Base-by-base conservation (phyloP, 2,888 invertebrate species). In the Tenthredo mesomela region DNA sequence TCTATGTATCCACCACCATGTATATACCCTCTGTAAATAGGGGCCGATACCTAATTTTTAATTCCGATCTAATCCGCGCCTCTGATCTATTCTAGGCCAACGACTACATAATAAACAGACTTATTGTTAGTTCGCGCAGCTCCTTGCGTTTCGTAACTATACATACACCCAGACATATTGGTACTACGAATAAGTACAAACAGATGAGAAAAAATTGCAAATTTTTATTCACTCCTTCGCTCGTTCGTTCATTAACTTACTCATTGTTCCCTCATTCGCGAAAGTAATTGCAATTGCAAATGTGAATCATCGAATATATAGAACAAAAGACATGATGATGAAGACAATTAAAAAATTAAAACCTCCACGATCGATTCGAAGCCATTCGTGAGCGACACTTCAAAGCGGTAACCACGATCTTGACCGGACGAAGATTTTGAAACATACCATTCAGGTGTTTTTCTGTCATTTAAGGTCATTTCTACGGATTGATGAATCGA, bases 1-100 rank as follows among this genome's bases (percentile, higher is more conserved):
- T 25, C 25, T 25, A 25, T 21, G 10, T 25, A 70, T n/a, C 37
- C 18, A n/a, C 6, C 70, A 33, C 37, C 37, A n/a, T 70, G 70
- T 70, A 70, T 40, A 70, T 37, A 40, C 18, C 33, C 37, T 70
- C 21, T 40, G 70, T n/a, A 37, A 61, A 25, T 37, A 40, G 40
- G 70, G 70, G 70, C 15, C n/a, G 70, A 70, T 70, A 70, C 37
- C 9, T 37, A 70, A 70, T 70, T 70, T 70, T 70, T 37, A 70
- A 70, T 70, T 70, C 70, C 37, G 37, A 70, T 70, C 37, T 70
- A 70, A 70, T 70, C 70, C 70, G 37, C 33, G 18, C 18, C 40
- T 70, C 70, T 70, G 70, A 70, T n/a, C 37, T 61, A 70, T n/a
- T n/a, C 37, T 70, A 40, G n/a, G 70, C 70, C 37, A 70, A 18